Evolutionary conservation across 2,797 vertebrate genomes (phyloP).

Genomic region (Tolypeutes matacus): DNA sequence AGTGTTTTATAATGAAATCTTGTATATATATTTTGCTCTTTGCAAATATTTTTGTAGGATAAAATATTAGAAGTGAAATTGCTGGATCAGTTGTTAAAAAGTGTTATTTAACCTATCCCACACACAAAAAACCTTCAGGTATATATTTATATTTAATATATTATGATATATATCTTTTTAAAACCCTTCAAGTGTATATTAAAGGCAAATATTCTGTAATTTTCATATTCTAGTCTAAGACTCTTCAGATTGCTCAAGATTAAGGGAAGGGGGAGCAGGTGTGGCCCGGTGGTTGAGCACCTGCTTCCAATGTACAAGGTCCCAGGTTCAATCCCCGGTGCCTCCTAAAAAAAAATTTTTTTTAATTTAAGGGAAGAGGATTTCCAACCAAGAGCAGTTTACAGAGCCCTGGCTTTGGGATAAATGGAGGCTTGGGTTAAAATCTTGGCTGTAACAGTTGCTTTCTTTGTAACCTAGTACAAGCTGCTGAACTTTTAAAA

Average conservation of each 20-base stretch:
- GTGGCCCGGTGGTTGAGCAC: no score
- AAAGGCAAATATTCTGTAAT: no score
- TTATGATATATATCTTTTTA: no score
- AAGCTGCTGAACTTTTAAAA: background rate
- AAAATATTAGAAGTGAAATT: background rate
- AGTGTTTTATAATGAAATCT: background rate
- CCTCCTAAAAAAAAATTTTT: background rate
- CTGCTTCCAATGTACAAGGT: no score
- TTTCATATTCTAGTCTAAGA: background rate
- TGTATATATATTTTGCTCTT: background rate
- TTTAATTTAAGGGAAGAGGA: background rate
- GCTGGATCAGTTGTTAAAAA: background rate
- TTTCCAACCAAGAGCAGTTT: background rate
- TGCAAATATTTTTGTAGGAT: background rate
- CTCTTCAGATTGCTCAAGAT: background rate
- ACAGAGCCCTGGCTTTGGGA: background rate
- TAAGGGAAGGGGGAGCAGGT: background rate
- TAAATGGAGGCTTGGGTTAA: background rate
- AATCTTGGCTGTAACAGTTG: background rate
- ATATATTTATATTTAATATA: no score
- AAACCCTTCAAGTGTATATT: no score
- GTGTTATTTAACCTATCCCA: background rate
- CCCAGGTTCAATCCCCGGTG: no score
- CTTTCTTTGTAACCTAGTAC: background rate
- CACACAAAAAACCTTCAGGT: background rate